Conservation (phyloP, 1,140 invertebrate genomes). For the Apis cerana region DNA sequence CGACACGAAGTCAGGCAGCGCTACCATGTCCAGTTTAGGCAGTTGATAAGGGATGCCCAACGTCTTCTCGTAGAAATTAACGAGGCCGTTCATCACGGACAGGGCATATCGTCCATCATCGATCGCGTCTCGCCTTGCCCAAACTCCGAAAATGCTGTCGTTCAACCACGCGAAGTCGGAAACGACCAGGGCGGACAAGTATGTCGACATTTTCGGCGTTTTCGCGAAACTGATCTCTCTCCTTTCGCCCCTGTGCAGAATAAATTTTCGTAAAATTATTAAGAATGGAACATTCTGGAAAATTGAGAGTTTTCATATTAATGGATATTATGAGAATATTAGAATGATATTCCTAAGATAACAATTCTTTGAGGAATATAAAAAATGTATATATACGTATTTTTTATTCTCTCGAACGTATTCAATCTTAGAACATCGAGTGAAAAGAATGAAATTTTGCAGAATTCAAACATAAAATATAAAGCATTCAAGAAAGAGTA, state of each 20-base stretch:
- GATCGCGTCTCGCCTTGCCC: slow-evolving; percentile 85
- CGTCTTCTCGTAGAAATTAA: slow-evolving; percentile 81
- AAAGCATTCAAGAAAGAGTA: not conserved
- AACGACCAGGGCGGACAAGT: slow-evolving; percentile 87
- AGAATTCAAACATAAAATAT: no score
- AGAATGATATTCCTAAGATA: no score
- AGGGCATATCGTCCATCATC: slow-evolving; percentile 83
- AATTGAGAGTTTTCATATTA: no score
- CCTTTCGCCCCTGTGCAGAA: slow-evolving; percentile 66
- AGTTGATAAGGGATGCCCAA: slow-evolving; percentile 82
- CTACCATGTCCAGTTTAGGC: slow-evolving; percentile 86
- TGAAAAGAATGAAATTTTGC: no score
- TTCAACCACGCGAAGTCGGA: slow-evolving; percentile 82
- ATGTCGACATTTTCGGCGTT: slow-evolving; percentile 89
- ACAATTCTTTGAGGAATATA: no score
- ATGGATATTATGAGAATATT: no score
- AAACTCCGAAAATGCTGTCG: slow-evolving; percentile 73
- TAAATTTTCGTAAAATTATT: not conserved
- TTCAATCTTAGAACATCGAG: no score
- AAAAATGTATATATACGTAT: no score
- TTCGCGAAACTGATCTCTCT: slow-evolving; percentile 82
- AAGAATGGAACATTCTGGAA: no score
- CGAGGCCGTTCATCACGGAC: slow-evolving; percentile 74
- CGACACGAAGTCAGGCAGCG: slow-evolving; percentile 88
- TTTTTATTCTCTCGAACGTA: no score